Conservation (phyloP, 2,113 vertebrate species). For the Hucho hucho region DNA sequence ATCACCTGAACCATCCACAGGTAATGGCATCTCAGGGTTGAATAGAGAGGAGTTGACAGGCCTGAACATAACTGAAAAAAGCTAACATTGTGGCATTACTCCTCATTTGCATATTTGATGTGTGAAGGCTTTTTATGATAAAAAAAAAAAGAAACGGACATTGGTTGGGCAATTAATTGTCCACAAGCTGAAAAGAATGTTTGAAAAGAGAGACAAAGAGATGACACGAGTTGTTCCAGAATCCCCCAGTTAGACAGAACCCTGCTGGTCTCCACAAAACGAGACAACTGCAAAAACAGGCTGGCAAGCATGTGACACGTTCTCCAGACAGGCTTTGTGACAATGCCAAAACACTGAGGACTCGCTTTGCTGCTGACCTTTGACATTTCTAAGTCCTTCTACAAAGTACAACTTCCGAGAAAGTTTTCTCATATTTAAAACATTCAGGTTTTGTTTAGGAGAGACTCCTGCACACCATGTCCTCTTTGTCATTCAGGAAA, state of each 20-base stretch:
- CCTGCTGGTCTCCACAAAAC: constrained; percentile 31
- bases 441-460: constrained; percentile 11
- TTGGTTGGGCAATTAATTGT: constrained; percentile 53
- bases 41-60: not conserved
- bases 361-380: constrained; percentile 21
- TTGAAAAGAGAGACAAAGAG: not conserved
- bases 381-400: not conserved
- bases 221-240: constrained; percentile 4
- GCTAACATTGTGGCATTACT: too few species aligned
- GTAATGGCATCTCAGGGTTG: not conserved
- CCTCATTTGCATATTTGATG: not conserved
- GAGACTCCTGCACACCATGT: not conserved
- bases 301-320: constrained; percentile 15
- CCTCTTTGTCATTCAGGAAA: constrained; percentile 42
- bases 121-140: not conserved
- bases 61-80: too few species aligned
- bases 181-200: constrained; percentile 4
- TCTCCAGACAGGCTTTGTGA: not conserved
- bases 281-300: not conserved
- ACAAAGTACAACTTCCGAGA: constrained; percentile 20
- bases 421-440: constrained; percentile 40
- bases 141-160: not conserved
- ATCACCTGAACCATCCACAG: constrained; percentile 39
- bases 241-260: constrained; percentile 21
- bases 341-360: constrained; percentile 23